These are phyloP conservation scores for Halcyon chelicuti DNA, from an alignment of 2,797 vertebrate species.

Conservation along the genomic window DNA sequence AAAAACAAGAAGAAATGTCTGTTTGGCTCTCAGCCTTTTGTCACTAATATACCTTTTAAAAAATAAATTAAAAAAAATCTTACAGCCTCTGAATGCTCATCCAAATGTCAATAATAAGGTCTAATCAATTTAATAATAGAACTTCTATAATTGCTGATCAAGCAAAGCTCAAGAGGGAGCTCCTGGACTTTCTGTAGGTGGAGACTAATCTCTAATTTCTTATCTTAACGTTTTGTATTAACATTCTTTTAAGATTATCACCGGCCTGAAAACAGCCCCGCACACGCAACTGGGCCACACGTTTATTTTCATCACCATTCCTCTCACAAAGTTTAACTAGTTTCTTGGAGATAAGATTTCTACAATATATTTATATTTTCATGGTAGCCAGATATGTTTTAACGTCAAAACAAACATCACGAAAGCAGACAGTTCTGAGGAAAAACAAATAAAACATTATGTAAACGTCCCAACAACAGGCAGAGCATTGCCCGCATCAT, in stretches of 20 bases:
- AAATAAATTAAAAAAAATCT: background rate
- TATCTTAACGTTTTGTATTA: constrained; percentile 15
- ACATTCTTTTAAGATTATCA: constrained; percentile 7
- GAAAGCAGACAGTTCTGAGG: background rate
- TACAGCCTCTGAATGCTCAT: background rate
- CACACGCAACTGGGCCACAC: background rate
- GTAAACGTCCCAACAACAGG: background rate
- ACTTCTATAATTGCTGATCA: background rate
- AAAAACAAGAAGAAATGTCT: background rate
- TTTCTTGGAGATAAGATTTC: background rate
- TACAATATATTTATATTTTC: background rate
- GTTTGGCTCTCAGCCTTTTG: background rate
- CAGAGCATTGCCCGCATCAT: background rate
- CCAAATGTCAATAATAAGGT: constrained; percentile 8
- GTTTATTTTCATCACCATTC: background rate
- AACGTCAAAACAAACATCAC: background rate
- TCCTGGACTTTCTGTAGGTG: background rate
- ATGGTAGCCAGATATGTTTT: background rate
- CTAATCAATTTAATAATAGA: constrained; percentile 15
- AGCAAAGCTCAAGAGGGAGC: constrained; percentile 9
- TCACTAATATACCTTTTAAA: background rate
- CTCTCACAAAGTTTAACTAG: background rate
- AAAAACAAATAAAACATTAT: background rate
- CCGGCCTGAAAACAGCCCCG: background rate
- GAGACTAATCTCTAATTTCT: constrained; percentile 1